Evolutionary conservation across 2,797 vertebrate genomes (phyloP).

Genomic region (Lagodon rhomboides): DNA sequence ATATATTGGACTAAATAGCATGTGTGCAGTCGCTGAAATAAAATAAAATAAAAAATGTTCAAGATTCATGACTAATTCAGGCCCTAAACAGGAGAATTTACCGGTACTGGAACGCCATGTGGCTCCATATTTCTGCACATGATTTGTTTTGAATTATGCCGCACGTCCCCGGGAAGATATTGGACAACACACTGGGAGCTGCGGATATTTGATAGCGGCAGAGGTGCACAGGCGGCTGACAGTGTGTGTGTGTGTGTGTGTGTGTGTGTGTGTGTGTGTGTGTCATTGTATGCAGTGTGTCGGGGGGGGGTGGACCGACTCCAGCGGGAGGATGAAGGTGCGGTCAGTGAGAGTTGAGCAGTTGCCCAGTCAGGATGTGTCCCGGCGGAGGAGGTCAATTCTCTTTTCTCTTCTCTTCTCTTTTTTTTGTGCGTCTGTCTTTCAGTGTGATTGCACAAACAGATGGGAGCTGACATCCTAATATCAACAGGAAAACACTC

Average conservation of each 20-base stretch:
- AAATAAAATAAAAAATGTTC: slow-evolving; percentile 25
- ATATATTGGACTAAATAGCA: slow-evolving; percentile 42
- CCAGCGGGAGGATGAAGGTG: slow-evolving; percentile 68
- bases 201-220: slow-evolving; percentile 48
- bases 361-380: slow-evolving; percentile 62
- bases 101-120: slow-evolving; percentile 7
- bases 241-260: slow-evolving; percentile 12
- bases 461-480: slow-evolving; percentile 73
- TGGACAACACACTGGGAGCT: slow-evolving; percentile 45
- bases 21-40: slow-evolving; percentile 13
- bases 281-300: slow-evolving; percentile 19
- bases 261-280: slow-evolving; percentile 23
- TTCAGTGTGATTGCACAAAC: slow-evolving; percentile 60
- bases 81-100: slow-evolving; percentile 20
- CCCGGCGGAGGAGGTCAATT: slow-evolving; percentile 31
- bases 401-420: slow-evolving; percentile 25
- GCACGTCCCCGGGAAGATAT: slow-evolving; percentile 30
- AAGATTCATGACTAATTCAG: slow-evolving; percentile 26
- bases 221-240: slow-evolving; percentile 44
- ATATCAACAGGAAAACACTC: slow-evolving; percentile 80
- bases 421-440: slow-evolving; percentile 22
- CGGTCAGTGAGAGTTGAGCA: slow-evolving; percentile 62
- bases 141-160: slow-evolving; percentile 38
- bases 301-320: not conserved
- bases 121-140: slow-evolving; percentile 27